Base-by-base conservation (phyloP, 2,797 vertebrate genomes). In the Rhodeus uyekii region DNA sequence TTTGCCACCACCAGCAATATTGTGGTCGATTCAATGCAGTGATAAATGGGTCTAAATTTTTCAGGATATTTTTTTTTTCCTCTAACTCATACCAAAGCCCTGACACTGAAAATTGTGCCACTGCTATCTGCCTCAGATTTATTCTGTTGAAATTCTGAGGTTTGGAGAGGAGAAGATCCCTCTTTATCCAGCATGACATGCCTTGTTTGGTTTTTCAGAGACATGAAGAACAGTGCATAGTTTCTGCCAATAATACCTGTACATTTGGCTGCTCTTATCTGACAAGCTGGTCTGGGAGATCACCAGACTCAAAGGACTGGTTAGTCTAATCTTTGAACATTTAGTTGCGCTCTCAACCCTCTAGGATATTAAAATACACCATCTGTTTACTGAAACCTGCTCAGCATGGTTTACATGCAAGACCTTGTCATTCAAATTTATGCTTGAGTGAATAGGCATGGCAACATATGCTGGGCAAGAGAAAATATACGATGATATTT, bases 121-220 rank as follows among this genome's bases (percentile, higher is more conserved):
- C 39, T 0, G 34, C 55, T n/a, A n/a, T n/a, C n/a, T 46, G 55
- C 78, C 46, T 75, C 69, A 76, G 39, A 83, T 12, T 61, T 71
- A 50, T 81, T 74, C 74, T 76, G 67, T 65, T 63, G 36, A 71
- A 77, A 85, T 32, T 65, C 61, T 81, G 39, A 83, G 81, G 36
- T 75, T 69, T 83, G 61, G n/a, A 75, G 53, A 64, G 13, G 22
- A 69, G 74, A 78, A 82, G 91, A 87, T 72, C 83, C 86, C 85
- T 90, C 86, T 89, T 93, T 92, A 94, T 95, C 87, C 67, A 84
- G 81, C 82, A 65, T 88, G 89, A 89, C 91, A 92, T 89, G 84
- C 82, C 85, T 87, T 19, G 63, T 89, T 91, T 91, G 90, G 91
- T 90, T 87, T 76, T 85, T 89, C 86, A 84, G 86, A 88, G 77